Evolutionary conservation across 1,140 invertebrate species (phyloP).

Genomic region (Stenopsyche tienmushanensis): DNA sequence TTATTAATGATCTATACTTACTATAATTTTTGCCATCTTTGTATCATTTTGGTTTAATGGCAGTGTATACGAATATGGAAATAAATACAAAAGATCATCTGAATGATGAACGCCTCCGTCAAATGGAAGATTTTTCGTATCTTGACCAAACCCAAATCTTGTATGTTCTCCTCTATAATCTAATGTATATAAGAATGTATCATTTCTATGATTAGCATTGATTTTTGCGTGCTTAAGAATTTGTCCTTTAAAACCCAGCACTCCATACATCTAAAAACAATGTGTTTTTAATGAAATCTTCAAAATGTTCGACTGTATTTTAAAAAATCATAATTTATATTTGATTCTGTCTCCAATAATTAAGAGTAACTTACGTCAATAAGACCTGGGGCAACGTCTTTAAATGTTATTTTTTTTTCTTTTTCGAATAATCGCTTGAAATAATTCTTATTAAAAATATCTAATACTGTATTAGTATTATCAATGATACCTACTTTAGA

Average conservation of each 20-base stretch:
- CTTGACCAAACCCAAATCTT: conserved; percentile 47
- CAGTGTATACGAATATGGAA: conserved; percentile 43
- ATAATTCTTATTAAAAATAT: conserved; percentile 20
- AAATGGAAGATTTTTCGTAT: conserved; percentile 48
- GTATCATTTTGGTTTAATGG: no score
- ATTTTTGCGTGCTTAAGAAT: conserved; percentile 22
- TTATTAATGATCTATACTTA: no score
- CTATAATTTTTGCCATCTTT: no score
- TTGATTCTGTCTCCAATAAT: no score
- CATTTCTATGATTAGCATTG: conserved; percentile 2
- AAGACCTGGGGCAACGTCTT: conserved; percentile 2
- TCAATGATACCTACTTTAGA: conserved; percentile 7
- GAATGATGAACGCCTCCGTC: conserved; percentile 51
- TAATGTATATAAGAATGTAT: conserved; percentile 26
- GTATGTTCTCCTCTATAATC: conserved; percentile 33
- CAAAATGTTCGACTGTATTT: background rate
- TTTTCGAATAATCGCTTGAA: conserved; percentile 12
- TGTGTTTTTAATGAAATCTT: background rate
- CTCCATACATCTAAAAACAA: conserved; percentile 16
- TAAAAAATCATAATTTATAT: conserved; percentile 7
- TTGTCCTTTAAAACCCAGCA: background rate
- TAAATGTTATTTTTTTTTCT: conserved; percentile 13
- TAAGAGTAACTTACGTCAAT: no score
- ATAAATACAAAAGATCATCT: conserved; percentile 49
- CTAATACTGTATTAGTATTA: background rate